These are phyloP conservation scores for Drosophila biarmipes DNA, from an alignment of 1,140 invertebrate genomes.

Conservation along the genomic window DNA sequence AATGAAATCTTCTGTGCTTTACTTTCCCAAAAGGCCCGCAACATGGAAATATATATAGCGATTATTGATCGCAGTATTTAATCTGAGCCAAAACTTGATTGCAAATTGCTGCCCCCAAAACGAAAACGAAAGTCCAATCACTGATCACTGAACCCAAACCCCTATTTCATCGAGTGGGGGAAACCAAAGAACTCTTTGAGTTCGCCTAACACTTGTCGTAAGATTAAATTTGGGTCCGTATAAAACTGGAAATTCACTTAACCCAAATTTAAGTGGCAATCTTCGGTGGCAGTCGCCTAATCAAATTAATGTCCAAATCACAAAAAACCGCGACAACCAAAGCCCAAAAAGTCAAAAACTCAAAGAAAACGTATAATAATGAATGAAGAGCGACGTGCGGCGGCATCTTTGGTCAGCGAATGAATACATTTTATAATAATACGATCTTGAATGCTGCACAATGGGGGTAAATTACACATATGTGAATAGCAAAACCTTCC, in stretches of 20 bases:
- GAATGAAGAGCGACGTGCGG: conserved; percentile 37
- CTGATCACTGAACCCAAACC: conserved; percentile 8
- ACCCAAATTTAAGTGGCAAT: conserved; percentile 52
- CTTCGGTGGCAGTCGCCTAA: conserved; percentile 45
- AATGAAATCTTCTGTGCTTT: conserved; percentile 43
- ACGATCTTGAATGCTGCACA: conserved; percentile 28
- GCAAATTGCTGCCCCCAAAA: conserved; percentile 20
- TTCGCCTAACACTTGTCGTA: conserved; percentile 7
- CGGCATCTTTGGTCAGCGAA: conserved; percentile 33
- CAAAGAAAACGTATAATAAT: conserved; percentile 20
- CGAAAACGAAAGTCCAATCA: conserved; percentile 46
- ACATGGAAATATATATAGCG: conserved; percentile 9
- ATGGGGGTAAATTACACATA: conserved; percentile 16
- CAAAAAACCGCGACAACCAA: conserved; percentile 22
- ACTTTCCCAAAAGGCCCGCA: conserved; percentile 6
- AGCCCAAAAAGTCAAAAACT: neutral
- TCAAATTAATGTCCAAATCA: conserved; percentile 50
- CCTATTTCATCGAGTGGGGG: neutral
- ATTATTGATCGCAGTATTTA: conserved; percentile 22
- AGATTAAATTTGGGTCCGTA: conserved; percentile 9
- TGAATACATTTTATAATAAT: conserved; percentile 40
- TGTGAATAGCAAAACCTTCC: neutral
- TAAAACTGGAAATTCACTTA: conserved; percentile 41
- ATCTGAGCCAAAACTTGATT: conserved; percentile 41
- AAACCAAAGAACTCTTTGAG: conserved; percentile 16